Percentiles rank a stretch among this genome's conserved stretches.
phyloP scores from a whole-genome alignment of 1,140 invertebrate species.

The Cherax destructor region DNA sequence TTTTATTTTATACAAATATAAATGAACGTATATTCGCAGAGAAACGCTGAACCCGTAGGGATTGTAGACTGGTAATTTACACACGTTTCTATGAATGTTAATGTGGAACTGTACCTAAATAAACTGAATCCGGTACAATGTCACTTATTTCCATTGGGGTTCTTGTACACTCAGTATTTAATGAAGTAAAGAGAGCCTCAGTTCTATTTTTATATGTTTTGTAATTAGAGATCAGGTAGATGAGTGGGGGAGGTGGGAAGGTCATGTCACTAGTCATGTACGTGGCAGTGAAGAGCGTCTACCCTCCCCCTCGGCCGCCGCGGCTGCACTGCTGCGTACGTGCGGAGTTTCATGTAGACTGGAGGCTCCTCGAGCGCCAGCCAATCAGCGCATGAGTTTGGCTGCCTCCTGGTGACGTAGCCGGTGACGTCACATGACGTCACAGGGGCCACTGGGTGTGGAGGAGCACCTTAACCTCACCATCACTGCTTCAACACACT shows the following conservation, averaged over 20 bases:
- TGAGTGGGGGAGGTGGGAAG: background rate
- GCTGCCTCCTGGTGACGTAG: background rate
- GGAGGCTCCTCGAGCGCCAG: background rate
- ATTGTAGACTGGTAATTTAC: too few relatives aligned
- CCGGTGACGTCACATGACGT: background rate
- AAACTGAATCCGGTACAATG: too few relatives aligned
- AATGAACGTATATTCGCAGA: too few relatives aligned
- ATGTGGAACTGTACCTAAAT: too few relatives aligned
- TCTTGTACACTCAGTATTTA: too few relatives aligned
- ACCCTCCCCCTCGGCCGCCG: background rate
- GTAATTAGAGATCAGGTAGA: too few relatives aligned
- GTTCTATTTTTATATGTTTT: too few relatives aligned
- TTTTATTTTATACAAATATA: too few relatives aligned
- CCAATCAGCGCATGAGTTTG: conserved; percentile 21
- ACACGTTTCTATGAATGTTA: too few relatives aligned
- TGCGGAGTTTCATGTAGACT: conserved; percentile 20
- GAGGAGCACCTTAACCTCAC: background rate
- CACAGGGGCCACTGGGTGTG: background rate
- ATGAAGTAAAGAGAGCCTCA: too few relatives aligned
- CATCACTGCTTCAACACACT: background rate
- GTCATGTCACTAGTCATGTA: background rate
- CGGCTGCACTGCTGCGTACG: conserved; percentile 22
- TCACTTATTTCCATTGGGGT: too few relatives aligned
- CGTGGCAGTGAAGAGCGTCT: background rate
- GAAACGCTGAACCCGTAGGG: too few relatives aligned